Evolutionary conservation across 1,140 invertebrate species (phyloP), one percentile per base, ranked within the genome.

Genomic region (Anoplophora glabripennis): DNA sequence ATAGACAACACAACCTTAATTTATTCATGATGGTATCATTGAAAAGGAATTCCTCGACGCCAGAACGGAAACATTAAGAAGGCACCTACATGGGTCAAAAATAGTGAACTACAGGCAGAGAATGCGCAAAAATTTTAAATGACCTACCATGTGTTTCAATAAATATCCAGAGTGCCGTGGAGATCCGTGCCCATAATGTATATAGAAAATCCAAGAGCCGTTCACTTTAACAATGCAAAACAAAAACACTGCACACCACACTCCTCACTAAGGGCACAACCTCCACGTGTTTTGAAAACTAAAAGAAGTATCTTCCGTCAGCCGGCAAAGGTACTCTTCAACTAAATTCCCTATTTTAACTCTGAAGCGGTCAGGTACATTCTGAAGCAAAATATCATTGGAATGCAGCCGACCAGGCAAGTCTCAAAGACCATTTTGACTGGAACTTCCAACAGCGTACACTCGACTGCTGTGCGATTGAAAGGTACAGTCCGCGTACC

Each of bases 301-400:
- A 44, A 58, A 62, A 58, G 36, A 59, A 49, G 40, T 57, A 49
- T 59, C 46, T 51, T 48, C 65, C 62, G 61, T 61, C 67, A 64
- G 59, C 71, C 69, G 69, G 67, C 69, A 62, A 64, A 68, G 68
- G 61, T 66, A 63, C 71, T 71, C 66, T 68, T 69, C 67, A 59
- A 72, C 70, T 72, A 67, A 71, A 68, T 66, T 69, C 62, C 66
- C 66, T 63, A 70, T 65, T 67, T 68, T 63, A 67, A 68, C 61
- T 69, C 63, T 67, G 67, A 59, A 68, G 65, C 71, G 72, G 71
- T 71, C 72, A 74, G 71, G 69, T 72, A 73, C 70, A 72, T 62
- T 73, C 72, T 67, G 59, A 69, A 61, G 67, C 64, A 70, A 72
- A 73, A 72, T 64, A 72, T 70, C 67, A 65, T 63, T 57, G 72